These are phyloP conservation scores for Scyliorhinus canicula DNA, from an alignment of 2,797 vertebrate genomes.

Conservation along the genomic window DNA sequence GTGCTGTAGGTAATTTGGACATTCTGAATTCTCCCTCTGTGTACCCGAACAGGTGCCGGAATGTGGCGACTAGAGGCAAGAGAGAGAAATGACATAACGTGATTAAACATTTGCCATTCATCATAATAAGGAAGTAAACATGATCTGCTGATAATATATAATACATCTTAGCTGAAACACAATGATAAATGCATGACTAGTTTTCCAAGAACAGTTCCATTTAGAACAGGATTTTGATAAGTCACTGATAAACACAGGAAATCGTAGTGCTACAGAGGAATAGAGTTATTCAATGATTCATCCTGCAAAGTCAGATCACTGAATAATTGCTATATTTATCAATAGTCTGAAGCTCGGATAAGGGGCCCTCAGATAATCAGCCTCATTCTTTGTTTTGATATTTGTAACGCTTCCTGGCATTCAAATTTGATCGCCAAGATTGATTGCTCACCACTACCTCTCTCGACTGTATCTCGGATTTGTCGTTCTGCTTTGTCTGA, in stretches of 20 bases:
- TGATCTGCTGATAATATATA: not conserved
- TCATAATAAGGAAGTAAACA: not conserved
- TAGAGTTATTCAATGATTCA: not conserved
- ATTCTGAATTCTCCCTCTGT: too few relatives aligned
- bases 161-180: not conserved
- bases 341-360: not conserved
- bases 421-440: not conserved
- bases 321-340: not conserved
- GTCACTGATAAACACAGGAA: not conserved
- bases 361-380: not conserved
- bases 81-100: not conserved
- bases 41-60: too few relatives aligned
- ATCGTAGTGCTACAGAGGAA: not conserved
- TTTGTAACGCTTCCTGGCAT: not conserved
- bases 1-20: too few relatives aligned
- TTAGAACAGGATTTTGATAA: not conserved
- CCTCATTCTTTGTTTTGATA: conserved; percentile 18
- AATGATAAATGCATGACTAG: not conserved
- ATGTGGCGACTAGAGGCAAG: too few relatives aligned
- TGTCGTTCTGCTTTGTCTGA: not conserved
- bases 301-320: not conserved
- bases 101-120: not conserved
- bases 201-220: not conserved
- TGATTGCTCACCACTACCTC: not conserved
- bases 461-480: not conserved